Conservation (phyloP, 2,113 vertebrate genomes). For the Lasiurus cinereus region DNA sequence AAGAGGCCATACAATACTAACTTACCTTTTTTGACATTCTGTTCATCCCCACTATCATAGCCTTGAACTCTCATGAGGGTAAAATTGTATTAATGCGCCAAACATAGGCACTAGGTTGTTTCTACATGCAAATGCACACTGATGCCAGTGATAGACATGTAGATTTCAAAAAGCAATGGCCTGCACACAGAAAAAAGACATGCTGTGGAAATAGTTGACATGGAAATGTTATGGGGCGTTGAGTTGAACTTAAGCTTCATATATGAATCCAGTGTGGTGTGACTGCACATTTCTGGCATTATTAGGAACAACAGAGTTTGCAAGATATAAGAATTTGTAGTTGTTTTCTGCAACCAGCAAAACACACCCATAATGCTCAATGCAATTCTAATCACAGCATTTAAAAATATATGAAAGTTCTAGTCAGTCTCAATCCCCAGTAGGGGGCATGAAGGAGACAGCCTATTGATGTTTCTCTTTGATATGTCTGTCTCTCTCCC, state of each 20-base stretch:
- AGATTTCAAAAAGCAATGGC: constrained; percentile 19
- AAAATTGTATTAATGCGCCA: neutral
- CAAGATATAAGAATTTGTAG: neutral
- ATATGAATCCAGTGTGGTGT: neutral
- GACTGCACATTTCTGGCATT: neutral
- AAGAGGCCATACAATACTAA: neutral
- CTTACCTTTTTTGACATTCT: neutral
- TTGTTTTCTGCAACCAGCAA: neutral
- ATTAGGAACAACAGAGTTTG: neutral
- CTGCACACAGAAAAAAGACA: neutral
- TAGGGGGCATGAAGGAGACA: no score
- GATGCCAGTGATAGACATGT: neutral
- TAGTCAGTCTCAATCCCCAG: no score
- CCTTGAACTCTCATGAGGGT: neutral
- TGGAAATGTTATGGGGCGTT: neutral
- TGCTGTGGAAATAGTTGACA: neutral
- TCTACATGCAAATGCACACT: neutral
- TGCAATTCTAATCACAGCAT: neutral
- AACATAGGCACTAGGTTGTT: neutral
- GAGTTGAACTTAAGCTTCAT: neutral
- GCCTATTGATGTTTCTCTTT: no score
- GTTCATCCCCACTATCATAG: neutral
- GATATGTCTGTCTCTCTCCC: no score
- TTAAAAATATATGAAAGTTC: neutral
- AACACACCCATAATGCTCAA: neutral